Evolutionary conservation across 1,140 invertebrate genomes (phyloP).

Genomic region (Agrypnia vestita): DNA sequence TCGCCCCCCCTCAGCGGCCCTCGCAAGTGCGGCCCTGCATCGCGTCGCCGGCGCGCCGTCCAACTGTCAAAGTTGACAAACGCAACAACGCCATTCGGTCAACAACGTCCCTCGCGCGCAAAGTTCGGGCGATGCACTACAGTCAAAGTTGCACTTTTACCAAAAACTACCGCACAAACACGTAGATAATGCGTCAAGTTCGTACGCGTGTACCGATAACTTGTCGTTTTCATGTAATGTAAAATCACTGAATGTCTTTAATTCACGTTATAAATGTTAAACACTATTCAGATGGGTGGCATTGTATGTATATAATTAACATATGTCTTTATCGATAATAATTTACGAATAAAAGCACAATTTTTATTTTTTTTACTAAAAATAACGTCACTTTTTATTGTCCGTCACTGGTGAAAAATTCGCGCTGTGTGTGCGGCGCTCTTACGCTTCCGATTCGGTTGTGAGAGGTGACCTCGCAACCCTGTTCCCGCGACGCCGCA

Average conservation of each 20-base stretch:
- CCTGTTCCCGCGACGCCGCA: not conserved
- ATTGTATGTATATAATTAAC: too few species aligned
- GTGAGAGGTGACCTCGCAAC: not conserved
- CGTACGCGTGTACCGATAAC: not conserved
- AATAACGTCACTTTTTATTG: not conserved
- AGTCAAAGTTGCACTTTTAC: not conserved
- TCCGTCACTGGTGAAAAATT: too few species aligned
- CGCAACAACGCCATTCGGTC: not conserved
- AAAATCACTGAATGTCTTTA: too few species aligned
- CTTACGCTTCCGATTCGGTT: not conserved
- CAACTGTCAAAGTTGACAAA: not conserved
- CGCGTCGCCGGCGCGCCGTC: slow-evolving; percentile 4
- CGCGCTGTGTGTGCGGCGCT: not conserved
- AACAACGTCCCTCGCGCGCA: not conserved
- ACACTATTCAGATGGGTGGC: too few species aligned
- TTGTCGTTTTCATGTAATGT: too few species aligned
- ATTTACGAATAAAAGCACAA: not conserved
- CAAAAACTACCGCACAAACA: not conserved
- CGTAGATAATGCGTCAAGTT: not conserved
- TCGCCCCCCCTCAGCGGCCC: not conserved
- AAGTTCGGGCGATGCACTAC: not conserved
- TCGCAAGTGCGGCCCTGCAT: too few species aligned
- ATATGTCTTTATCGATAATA: too few species aligned
- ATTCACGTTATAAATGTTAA: too few species aligned
- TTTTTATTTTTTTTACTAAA: slow-evolving; percentile 6